phyloP scores from a whole-genome alignment of 2,888 invertebrate species.

The Meganola albula region DNA sequence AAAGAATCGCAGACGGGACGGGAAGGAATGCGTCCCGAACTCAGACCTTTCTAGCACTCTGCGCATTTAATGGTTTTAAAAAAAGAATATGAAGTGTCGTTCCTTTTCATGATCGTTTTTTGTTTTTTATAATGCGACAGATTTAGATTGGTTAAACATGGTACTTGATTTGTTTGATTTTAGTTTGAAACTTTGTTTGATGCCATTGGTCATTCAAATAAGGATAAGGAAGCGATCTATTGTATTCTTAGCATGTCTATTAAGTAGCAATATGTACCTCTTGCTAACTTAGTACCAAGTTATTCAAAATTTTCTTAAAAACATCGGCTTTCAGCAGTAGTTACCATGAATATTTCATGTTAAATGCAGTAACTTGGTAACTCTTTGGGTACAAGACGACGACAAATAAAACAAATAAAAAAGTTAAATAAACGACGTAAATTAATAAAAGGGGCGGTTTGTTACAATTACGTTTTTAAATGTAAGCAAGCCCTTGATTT shows the following conservation, averaged over 20 bases:
- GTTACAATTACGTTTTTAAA: constrained; percentile 77
- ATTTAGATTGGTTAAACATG: too few relatives aligned
- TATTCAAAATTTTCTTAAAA: constrained; percentile 41
- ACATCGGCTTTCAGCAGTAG: too few relatives aligned
- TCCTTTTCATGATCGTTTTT: constrained; percentile 61
- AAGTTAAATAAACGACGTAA: constrained; percentile 62
- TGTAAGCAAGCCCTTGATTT: constrained; percentile 75
- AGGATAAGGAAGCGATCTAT: too few relatives aligned
- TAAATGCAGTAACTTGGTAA: constrained; percentile 39
- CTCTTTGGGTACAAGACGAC: constrained; percentile 51
- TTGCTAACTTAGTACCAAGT: too few relatives aligned
- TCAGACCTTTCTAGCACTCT: constrained; percentile 32
- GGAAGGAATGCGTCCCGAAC: constrained; percentile 51
- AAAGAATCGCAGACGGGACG: constrained; percentile 59
- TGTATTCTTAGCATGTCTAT: too few relatives aligned
- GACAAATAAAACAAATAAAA: constrained; percentile 42
- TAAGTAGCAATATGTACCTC: too few relatives aligned
- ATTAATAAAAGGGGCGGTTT: constrained; percentile 75
- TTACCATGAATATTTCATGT: constrained; percentile 63
- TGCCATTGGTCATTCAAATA: too few relatives aligned
- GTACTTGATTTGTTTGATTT: too few relatives aligned
- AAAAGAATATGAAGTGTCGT: constrained; percentile 49
- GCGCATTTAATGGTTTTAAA: constrained; percentile 53
- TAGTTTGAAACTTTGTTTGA: too few relatives aligned
- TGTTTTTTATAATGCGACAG: too few relatives aligned